Conservation (phyloP, 2,888 invertebrate genomes). For the Plebejus anna region DNA sequence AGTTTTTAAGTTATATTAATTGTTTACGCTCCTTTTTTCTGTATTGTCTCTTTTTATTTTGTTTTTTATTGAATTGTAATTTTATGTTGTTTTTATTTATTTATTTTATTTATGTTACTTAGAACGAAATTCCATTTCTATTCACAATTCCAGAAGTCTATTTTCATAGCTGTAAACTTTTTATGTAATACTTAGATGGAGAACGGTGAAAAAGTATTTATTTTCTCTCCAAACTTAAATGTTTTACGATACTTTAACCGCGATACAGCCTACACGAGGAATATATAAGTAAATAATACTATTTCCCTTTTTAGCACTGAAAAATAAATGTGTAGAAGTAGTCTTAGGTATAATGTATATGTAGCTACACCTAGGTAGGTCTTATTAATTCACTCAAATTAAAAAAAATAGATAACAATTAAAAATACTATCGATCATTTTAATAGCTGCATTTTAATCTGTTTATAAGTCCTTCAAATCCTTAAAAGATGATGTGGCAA, state of each 20-base stretch:
- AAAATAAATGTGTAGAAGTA: not conserved
- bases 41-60: too few relatives aligned
- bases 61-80: too few relatives aligned
- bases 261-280: conserved; percentile 43
- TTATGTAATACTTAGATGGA: conserved; percentile 64
- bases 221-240: conserved; percentile 67
- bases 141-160: conserved; percentile 42
- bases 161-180: conserved; percentile 63
- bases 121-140: too few relatives aligned
- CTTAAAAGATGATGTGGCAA: not conserved
- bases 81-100: too few relatives aligned
- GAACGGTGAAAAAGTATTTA: conserved; percentile 69
- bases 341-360: too few relatives aligned
- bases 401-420: not conserved
- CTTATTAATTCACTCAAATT: not conserved
- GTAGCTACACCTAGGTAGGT: not conserved
- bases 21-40: too few relatives aligned
- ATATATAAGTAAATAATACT: conserved; percentile 19
- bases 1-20: too few relatives aligned
- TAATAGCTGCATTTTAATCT: not conserved
- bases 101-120: too few relatives aligned
- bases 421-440: not conserved
- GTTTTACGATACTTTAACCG: conserved; percentile 72
- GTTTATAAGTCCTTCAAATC: not conserved
- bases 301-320: not conserved